A percentile compares a stretch with the other conserved stretches of the same genome.
These are phyloP conservation scores for Apis dorsata DNA, from an alignment of 1,140 invertebrate genomes.

Conservation along the genomic window DNA sequence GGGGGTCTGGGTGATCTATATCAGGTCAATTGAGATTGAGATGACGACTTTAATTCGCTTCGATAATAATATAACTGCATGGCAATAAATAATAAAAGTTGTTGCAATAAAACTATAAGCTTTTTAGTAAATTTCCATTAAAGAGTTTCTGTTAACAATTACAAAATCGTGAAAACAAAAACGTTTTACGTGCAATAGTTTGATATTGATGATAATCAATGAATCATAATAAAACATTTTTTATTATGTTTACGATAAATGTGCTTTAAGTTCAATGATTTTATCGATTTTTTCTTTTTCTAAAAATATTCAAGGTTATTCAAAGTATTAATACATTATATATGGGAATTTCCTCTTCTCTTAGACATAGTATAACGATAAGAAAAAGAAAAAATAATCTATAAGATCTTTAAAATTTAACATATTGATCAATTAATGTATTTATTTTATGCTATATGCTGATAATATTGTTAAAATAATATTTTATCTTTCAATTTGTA, in stretches of 20 bases:
- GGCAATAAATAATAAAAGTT: slow-evolving; percentile 22
- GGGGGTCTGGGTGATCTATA: slow-evolving; percentile 28
- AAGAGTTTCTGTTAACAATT: neutral
- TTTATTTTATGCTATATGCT: no score
- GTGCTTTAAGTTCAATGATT: neutral
- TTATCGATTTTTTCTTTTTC: neutral
- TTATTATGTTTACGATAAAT: neutral
- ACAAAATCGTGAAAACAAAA: neutral
- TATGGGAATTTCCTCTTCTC: no score
- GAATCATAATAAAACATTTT: neutral
- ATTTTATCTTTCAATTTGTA: no score
- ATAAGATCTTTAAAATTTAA: no score
- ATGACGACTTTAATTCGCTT: slow-evolving; percentile 30
- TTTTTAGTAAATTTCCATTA: slow-evolving; percentile 14
- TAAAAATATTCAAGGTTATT: neutral
- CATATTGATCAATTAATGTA: no score
- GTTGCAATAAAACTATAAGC: neutral
- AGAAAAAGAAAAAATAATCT: no score
- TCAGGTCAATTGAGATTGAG: slow-evolving; percentile 39
- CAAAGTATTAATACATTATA: no score
- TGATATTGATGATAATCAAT: neutral
- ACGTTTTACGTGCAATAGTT: neutral
- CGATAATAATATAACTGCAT: neutral
- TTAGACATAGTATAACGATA: no score
- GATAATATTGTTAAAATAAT: no score